Percentiles rank a stretch among this genome's conserved stretches.
Evolutionary conservation across 2,888 invertebrate species (phyloP).

Genomic region (Aspidapion aeneum): DNA sequence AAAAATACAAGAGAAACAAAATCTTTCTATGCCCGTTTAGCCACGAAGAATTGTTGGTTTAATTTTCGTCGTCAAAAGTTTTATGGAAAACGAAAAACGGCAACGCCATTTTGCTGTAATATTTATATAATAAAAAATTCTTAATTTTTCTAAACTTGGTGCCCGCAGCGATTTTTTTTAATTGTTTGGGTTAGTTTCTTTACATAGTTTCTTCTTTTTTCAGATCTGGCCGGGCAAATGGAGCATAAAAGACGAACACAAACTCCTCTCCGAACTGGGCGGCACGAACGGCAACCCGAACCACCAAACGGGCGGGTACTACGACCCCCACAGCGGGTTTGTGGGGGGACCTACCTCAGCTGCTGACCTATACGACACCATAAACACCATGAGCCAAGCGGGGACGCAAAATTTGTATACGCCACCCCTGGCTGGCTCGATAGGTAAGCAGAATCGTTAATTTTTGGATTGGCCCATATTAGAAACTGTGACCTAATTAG

Average conservation of each 20-base stretch:
- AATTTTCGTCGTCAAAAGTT: too few relatives aligned
- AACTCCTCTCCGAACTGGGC: conserved; percentile 78
- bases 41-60: too few relatives aligned
- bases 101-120: too few relatives aligned
- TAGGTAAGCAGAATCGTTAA: conserved; percentile 55
- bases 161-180: too few relatives aligned
- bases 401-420: conserved; percentile 73
- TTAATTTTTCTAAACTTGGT: too few relatives aligned
- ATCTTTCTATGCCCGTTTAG: too few relatives aligned
- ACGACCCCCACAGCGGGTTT: conserved; percentile 56
- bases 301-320: conserved; percentile 49
- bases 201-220: conserved; percentile 27
- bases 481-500: background rate
- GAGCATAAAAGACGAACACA: conserved; percentile 90
- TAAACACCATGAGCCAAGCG: conserved; percentile 69
- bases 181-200: too few relatives aligned
- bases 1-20: too few relatives aligned
- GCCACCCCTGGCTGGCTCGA: conserved; percentile 67
- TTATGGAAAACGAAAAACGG: too few relatives aligned
- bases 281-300: conserved; percentile 54
- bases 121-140: too few relatives aligned
- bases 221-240: conserved; percentile 85
- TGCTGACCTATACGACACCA: conserved; percentile 62
- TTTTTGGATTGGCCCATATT: too few relatives aligned
- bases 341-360: conserved; percentile 49